Base-by-base conservation (phyloP, 2,888 invertebrate genomes). In the Xanthia icteritia region DNA sequence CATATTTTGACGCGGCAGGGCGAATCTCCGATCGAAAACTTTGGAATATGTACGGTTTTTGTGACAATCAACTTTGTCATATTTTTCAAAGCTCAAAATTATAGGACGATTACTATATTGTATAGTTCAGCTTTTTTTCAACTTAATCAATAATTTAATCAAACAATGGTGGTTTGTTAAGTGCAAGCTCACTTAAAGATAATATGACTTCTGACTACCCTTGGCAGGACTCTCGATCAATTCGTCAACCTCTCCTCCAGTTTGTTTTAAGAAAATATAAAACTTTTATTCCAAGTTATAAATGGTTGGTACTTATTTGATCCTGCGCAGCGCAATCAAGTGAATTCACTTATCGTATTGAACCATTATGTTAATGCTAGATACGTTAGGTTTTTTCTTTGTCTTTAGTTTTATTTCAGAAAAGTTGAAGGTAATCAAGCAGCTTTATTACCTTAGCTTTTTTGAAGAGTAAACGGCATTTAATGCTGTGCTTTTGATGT, bases 321-420 rank as follows among this genome's bases (percentile, higher is more conserved):
- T 82, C 54, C 69, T 54, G 69, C 20, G 56, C 65, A 70, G 51
- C 42, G 73, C 69, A 86, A 86, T 83, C 82, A 82, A 83, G 78
- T 81, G 77, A 80, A 83, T 83, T 83, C 79, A 81, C 77, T 88
- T 88, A 86, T 78, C 31, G 71, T 63, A 83, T 86, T 81, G 83
- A 72, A 63, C 36, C 79, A 69, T 86, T 87, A 86, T 73, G 74
- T 73, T 80, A 85, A 85, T 83, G 68, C 11, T 48, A 65, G 42
- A 72, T 77, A 76, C 39, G 48, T 54, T 64, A 72, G 60, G 20
- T 73, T 79, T 85, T 84, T 77, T 81, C 86, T 87, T 82, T 81
- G 77, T 82, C 65, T 85, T 78, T 42, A 56, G 20, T 75, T 83
- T 85, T 79, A 66, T 76, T 82, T 76, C n/a, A 69, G 17, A 13